Evolutionary conservation across 2,888 invertebrate genomes (phyloP).

Genomic region (Aspidapion aeneum): DNA sequence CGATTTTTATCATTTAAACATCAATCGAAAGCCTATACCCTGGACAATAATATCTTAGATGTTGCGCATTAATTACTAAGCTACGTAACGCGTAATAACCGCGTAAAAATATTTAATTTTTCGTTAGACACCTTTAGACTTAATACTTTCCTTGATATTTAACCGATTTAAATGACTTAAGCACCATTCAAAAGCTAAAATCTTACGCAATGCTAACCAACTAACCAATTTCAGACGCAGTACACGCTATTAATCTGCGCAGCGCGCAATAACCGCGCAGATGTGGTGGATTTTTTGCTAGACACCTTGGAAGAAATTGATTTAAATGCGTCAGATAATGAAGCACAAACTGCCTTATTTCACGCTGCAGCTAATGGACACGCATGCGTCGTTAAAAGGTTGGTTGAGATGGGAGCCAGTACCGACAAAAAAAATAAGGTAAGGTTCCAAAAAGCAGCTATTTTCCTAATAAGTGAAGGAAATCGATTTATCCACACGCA

Average conservation of each 20-base stretch:
- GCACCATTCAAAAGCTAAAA: neutral
- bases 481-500: no score
- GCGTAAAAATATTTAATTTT: no score
- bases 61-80: no score
- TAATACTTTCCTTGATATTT: no score
- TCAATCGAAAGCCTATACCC: no score
- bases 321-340: conserved; percentile 60
- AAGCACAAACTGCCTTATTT: conserved; percentile 72
- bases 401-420: conserved; percentile 66
- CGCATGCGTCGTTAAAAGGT: conserved; percentile 58
- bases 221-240: conserved; percentile 54
- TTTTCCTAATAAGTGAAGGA: neutral
- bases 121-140: no score
- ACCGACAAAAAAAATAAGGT: conserved; percentile 70
- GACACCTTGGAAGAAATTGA: conserved; percentile 58
- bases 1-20: no score
- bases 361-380: conserved; percentile 74
- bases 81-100: no score
- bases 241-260: conserved; percentile 75
- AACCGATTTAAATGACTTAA: neutral
- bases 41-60: no score
- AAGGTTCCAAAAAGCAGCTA: neutral
- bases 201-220: no score
- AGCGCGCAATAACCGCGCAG: conserved; percentile 65
- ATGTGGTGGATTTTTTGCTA: conserved; percentile 61